Percentiles rank a stretch among this genome's conserved stretches.
These are phyloP conservation scores for Chorisops tibialis DNA, from an alignment of 2,888 invertebrate species.

Conservation along the genomic window DNA sequence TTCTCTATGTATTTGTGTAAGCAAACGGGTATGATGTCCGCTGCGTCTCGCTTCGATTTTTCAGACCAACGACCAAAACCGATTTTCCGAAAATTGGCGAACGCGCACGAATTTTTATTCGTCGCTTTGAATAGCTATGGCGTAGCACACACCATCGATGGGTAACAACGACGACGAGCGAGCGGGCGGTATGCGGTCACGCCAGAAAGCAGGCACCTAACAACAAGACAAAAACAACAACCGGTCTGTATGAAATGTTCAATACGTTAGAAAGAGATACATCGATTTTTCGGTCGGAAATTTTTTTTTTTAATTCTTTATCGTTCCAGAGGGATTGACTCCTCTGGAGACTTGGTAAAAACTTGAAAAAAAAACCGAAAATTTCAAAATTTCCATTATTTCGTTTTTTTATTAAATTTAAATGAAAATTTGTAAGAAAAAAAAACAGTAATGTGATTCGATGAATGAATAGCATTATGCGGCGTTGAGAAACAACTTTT, in stretches of 20 bases:
- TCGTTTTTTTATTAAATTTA: too few relatives aligned
- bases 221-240: conserved; percentile 12
- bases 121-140: conserved; percentile 18
- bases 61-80: conserved; percentile 18
- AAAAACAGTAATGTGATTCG: too few relatives aligned
- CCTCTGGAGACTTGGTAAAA: too few relatives aligned
- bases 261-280: conserved; percentile 19
- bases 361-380: too few relatives aligned
- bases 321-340: conserved; percentile 2
- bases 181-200: too few relatives aligned
- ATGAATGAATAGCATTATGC: too few relatives aligned
- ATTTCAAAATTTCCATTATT: too few relatives aligned
- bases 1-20: conserved; percentile 2
- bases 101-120: conserved; percentile 16
- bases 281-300: conserved; percentile 5
- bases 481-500: too few relatives aligned
- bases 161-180: too few relatives aligned
- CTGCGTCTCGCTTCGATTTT: conserved; percentile 32
- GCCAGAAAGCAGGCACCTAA: conserved; percentile 15
- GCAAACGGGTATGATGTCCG: conserved; percentile 28
- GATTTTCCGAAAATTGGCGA: conserved; percentile 15
- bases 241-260: conserved; percentile 19
- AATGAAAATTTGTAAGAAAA: too few relatives aligned
- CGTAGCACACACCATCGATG: too few relatives aligned
- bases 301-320: too few relatives aligned